These are phyloP conservation scores for Casuarius casuarius DNA, from an alignment of 2,113 vertebrate genomes.

Conservation along the genomic window DNA sequence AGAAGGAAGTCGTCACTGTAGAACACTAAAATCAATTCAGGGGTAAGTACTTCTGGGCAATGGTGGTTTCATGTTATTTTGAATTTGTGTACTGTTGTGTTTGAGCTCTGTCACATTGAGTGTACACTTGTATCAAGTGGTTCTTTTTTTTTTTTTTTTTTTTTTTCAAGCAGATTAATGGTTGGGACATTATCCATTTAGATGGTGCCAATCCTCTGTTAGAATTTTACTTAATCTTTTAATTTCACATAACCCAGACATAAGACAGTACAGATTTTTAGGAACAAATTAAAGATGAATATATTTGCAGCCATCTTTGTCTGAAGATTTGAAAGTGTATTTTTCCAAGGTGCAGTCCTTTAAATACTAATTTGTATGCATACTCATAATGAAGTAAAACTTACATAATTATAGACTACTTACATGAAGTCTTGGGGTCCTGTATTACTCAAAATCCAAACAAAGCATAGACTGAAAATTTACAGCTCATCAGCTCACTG, in stretches of 20 bases:
- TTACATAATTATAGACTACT: not conserved
- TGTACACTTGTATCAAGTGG: not conserved
- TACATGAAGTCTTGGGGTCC: not conserved
- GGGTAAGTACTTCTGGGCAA: not conserved
- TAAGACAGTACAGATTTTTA: not conserved
- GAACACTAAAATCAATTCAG: not conserved
- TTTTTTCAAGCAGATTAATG: not conserved
- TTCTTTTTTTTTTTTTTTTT: not conserved
- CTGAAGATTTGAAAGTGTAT: not conserved
- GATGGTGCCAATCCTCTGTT: constrained; percentile 3
- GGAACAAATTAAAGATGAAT: not conserved
- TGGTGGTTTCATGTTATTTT: not conserved
- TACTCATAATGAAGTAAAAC: not conserved
- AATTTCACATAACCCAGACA: not conserved
- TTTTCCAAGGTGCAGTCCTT: not conserved
- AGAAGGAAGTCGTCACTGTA: not conserved
- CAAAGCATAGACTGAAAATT: not conserved
- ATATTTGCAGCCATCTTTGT: not conserved
- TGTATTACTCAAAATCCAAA: not conserved
- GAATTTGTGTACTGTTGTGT: not conserved
- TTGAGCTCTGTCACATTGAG: not conserved
- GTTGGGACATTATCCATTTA: not conserved
- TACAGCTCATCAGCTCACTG: not conserved
- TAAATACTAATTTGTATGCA: not conserved
- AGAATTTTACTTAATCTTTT: constrained; percentile 16